These are phyloP conservation scores for Lichenostomus cassidix DNA, from an alignment of 2,113 vertebrate species.

Conservation along the genomic window DNA sequence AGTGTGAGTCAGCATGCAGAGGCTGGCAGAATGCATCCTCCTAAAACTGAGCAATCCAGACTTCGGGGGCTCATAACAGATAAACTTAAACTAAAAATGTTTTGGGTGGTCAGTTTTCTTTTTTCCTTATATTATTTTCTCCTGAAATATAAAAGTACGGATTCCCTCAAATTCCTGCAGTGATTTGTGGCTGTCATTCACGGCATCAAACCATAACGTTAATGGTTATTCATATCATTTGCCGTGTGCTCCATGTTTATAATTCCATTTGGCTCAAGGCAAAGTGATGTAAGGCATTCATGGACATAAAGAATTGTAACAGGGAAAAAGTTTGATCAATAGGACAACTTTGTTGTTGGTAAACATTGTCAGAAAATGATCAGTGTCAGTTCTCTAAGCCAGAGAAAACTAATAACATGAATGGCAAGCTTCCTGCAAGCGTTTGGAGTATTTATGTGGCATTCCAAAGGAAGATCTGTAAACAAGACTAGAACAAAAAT, in stretches of 20 bases:
- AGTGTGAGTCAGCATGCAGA: background rate
- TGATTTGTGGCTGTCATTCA: conserved; percentile 54
- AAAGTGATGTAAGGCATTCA: conserved; percentile 61
- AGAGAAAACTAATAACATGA: conserved; percentile 76
- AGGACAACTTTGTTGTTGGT: conserved; percentile 72
- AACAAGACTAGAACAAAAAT: conserved; percentile 76
- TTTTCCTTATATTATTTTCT: conserved; percentile 32
- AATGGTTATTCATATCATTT: conserved; percentile 54
- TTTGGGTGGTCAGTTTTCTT: background rate
- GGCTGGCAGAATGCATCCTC: background rate
- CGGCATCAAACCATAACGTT: conserved; percentile 30
- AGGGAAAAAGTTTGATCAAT: conserved; percentile 73
- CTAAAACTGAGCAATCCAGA: background rate
- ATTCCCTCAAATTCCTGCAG: background rate
- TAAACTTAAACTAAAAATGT: conserved; percentile 8
- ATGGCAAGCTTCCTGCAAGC: conserved; percentile 72
- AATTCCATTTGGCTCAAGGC: conserved; percentile 67
- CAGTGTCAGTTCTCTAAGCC: conserved; percentile 70
- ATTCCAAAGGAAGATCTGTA: conserved; percentile 75
- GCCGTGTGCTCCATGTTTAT: conserved; percentile 10
- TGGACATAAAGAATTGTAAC: conserved; percentile 60
- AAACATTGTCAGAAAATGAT: conserved; percentile 76
- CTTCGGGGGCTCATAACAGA: background rate
- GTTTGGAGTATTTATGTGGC: conserved; percentile 71
- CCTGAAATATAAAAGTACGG: conserved; percentile 18